phyloP scores from a whole-genome alignment of 2,797 vertebrate genomes.

The Passerculus sandwichensis region DNA sequence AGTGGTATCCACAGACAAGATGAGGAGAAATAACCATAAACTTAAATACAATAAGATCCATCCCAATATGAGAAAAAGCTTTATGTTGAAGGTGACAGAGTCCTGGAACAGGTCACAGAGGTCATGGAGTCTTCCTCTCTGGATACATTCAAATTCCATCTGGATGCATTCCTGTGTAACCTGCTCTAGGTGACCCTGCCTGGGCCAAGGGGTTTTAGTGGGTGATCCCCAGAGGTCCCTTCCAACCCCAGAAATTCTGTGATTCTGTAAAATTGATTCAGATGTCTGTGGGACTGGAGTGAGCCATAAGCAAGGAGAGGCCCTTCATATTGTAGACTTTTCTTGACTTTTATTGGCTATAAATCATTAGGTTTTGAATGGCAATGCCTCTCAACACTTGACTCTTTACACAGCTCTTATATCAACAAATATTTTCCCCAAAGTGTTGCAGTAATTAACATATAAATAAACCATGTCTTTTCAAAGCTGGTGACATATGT shows the following conservation, averaged over 20 bases:
- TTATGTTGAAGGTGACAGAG: neutral
- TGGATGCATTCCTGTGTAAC: neutral
- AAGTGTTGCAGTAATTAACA: constrained; percentile 61
- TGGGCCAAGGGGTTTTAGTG: too few relatives aligned
- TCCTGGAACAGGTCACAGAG: neutral
- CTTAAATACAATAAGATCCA: neutral
- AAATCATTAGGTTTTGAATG: constrained; percentile 4
- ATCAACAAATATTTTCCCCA: constrained; percentile 58
- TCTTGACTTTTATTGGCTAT: neutral
- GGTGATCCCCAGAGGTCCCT: neutral
- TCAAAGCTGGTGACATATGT: constrained; percentile 60
- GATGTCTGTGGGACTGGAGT: neutral
- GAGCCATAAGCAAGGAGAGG: neutral
- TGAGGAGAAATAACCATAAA: neutral
- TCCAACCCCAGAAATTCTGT: neutral
- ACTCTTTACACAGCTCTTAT: constrained; percentile 51
- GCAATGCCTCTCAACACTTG: constrained; percentile 15
- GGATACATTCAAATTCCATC: neutral
- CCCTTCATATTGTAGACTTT: neutral
- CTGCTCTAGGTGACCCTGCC: neutral
- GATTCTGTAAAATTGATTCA: neutral
- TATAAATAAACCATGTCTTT: constrained; percentile 59
- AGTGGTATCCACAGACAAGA: neutral
- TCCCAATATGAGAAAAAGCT: neutral
- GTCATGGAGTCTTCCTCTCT: neutral